phyloP scores from a whole-genome alignment of 2,113 vertebrate genomes.

The Urocolius indicus region DNA sequence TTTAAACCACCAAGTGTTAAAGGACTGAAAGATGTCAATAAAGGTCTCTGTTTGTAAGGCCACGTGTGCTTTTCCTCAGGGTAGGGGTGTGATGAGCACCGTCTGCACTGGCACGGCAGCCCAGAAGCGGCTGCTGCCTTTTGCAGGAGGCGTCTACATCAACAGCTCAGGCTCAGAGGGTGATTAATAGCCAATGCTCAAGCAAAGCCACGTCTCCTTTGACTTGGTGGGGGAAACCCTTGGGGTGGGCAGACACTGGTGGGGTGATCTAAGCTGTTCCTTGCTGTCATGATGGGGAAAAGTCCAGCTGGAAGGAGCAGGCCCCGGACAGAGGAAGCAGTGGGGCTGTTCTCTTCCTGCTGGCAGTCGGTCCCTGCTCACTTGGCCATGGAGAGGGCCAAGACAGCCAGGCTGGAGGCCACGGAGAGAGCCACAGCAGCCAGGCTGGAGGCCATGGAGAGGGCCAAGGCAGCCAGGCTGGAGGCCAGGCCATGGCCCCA shows the following conservation, averaged over 20 bases:
- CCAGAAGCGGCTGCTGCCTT: background rate
- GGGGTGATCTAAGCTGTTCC: background rate
- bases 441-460: too few species aligned
- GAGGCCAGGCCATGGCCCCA: background rate
- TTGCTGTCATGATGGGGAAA: fast-evolving
- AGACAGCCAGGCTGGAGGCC: too few species aligned
- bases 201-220: background rate
- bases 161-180: background rate
- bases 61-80: background rate
- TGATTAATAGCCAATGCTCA: fast-evolving
- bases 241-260: fast-evolving
- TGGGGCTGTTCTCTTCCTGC: background rate
- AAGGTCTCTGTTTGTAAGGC: background rate
- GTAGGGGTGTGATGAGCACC: background rate
- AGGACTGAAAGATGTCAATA: conserved; percentile 14
- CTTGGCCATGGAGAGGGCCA: too few species aligned
- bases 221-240: fast-evolving
- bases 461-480: conserved; percentile 12
- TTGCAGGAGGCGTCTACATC: fast-evolving
- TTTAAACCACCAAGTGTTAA: conserved; percentile 12
- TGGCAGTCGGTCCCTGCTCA: background rate
- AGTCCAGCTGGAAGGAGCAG: background rate
- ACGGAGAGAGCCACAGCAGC: too few species aligned
- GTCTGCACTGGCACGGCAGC: fast-evolving
- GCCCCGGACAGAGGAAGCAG: background rate